A percentile compares a stretch with the other conserved stretches of the same genome.
phyloP scores from a whole-genome alignment of 2,113 vertebrate genomes.

The Camelus bactrianus region DNA sequence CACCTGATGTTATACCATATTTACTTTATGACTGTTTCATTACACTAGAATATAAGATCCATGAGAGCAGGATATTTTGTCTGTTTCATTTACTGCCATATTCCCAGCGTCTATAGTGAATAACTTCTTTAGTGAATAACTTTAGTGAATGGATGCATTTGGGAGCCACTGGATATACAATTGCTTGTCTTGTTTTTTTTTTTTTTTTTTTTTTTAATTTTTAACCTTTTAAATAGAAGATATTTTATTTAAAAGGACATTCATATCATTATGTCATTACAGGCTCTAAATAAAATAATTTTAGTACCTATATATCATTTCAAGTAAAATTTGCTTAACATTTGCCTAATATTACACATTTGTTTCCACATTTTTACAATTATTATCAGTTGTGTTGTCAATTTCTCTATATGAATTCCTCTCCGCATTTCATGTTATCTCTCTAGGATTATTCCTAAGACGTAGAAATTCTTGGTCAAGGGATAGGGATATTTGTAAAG shows the following conservation, averaged over 20 bases:
- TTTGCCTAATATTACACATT: neutral
- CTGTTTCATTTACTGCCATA: neutral
- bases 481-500: neutral
- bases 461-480: neutral
- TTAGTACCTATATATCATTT: neutral
- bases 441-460: slow-evolving; percentile 1
- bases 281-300: neutral
- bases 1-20: neutral
- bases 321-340: neutral
- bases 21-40: neutral
- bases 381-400: neutral
- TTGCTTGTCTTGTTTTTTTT: neutral
- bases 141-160: neutral
- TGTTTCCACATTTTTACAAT: neutral
- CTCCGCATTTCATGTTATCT: neutral
- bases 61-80: neutral
- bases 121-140: neutral
- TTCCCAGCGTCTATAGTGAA: neutral
- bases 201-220: neutral
- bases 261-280: neutral
- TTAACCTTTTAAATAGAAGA: neutral
- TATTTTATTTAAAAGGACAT: neutral
- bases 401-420: neutral
- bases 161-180: neutral
- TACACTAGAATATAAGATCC: neutral